Percentiles rank a stretch among this genome's conserved stretches.
Conservation (phyloP, 2,888 invertebrate genomes). For the Mystacides longicornis region DNA sequence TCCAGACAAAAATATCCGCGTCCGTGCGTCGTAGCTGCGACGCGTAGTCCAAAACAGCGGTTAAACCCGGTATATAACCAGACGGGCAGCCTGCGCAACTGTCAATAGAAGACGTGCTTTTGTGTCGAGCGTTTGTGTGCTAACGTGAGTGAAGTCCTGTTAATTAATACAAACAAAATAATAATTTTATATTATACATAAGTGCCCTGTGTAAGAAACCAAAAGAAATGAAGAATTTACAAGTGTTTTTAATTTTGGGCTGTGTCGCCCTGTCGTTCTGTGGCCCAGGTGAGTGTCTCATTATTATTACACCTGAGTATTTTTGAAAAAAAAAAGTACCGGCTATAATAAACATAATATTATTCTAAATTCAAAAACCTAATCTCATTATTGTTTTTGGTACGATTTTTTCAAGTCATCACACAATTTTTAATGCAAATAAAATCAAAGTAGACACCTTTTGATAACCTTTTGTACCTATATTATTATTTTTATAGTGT, state of each 20-base stretch:
- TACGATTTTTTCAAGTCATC: no score
- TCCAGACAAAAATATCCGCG: neutral
- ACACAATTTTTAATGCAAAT: no score
- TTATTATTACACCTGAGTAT: no score
- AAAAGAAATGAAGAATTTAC: neutral
- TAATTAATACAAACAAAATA: neutral
- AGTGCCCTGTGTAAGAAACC: neutral
- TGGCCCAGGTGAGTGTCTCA: neutral
- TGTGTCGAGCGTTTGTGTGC: neutral
- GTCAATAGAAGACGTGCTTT: neutral
- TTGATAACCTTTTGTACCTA: no score
- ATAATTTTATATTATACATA: neutral
- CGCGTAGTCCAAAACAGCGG: no score
- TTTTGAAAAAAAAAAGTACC: no score
- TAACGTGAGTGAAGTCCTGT: neutral
- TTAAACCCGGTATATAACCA: neutral
- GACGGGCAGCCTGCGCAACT: neutral
- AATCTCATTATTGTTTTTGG: no score
- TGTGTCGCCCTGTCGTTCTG: neutral
- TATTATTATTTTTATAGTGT: no score
- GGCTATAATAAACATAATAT: no score
- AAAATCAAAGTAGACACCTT: no score
- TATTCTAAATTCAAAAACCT: no score
- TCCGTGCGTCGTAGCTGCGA: neutral
- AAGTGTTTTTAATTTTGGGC: slow-evolving; percentile 1